Percentiles rank a stretch among this genome's conserved stretches.
Conservation (phyloP, 2,888 invertebrate species). For the Melitaea athalia region DNA sequence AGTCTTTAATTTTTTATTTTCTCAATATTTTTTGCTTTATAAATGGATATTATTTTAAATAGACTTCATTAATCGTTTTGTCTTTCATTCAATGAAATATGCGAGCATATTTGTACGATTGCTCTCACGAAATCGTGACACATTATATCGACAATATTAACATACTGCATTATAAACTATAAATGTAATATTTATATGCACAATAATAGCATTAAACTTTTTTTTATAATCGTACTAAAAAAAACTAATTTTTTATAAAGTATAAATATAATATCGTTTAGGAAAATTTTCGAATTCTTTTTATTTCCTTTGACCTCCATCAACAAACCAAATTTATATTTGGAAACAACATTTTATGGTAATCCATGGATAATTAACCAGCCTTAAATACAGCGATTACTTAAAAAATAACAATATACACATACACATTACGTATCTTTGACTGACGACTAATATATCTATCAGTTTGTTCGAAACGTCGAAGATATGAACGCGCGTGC, state of each 20-base stretch:
- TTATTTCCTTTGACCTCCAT: too few species aligned
- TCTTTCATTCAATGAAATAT: conserved; percentile 6
- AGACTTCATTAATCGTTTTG: not conserved
- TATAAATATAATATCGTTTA: too few species aligned
- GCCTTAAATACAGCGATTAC: not conserved
- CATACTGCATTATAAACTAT: not conserved
- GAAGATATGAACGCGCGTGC: conserved; percentile 37
- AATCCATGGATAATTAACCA: too few species aligned
- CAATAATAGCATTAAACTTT: not conserved
- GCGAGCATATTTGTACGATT: not conserved
- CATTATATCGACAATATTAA: not conserved
- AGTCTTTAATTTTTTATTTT: too few species aligned
- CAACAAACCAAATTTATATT: too few species aligned
- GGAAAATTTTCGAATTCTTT: too few species aligned
- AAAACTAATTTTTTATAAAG: too few species aligned
- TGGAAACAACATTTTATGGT: too few species aligned
- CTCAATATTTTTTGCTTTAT: too few species aligned
- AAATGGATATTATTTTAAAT: too few species aligned
- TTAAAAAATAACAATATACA: not conserved
- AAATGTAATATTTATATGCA: not conserved
- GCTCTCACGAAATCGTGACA: not conserved
- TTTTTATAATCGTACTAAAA: too few species aligned
- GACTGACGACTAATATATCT: conserved; percentile 8
- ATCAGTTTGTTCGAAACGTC: conserved; percentile 30
- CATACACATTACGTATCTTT: conserved; percentile 3